Base-by-base conservation (phyloP, 2,888 invertebrate genomes). In the Petrolisthes manimaculis region DNA sequence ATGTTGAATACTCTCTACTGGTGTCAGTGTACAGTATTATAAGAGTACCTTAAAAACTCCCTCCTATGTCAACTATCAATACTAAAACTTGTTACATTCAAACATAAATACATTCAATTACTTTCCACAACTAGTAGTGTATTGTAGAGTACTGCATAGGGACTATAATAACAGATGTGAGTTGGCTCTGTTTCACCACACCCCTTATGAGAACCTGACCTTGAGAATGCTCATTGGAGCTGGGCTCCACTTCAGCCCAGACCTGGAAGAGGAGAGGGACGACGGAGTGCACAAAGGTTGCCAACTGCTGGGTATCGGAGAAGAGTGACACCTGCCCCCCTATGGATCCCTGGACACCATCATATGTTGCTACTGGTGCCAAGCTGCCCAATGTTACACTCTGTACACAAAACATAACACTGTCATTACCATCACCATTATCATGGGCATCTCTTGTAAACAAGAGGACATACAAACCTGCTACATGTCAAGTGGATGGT, bases 221-320 rank as follows among this genome's bases (percentile, higher is more conserved):
- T 75, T 75, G 75, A 37, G 24, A 75, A 21, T n/a, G 9, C 18
- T 75, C 21, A 75, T 9, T n/a, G 37, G 75, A 61, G 37, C 69
- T 84, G 14, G 92, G 92, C 21, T 91, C 89, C 37, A 92, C 96
- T 94, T 97, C 97, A 53, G 96, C 93, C 97, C 97, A 97, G 83
- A 96, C 96, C 92, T 97, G 97, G 92, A 96, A 94, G 86, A 97
- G 94, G 53, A 97, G 93, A 0, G 97, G 96, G 93, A 97, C 94
- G 79, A 97, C 93, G 67, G 95, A 95, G 89, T 95, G 94, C 56
- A 95, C 94, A 92, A 96, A 96, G 83, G 94, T 94, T 86, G 94
- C 94, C 88, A 96, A 94, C 91, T 92, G 89, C n/a, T 74, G 53
- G 4, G 86, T 80, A 53, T 90, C 86, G 4, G 77, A 54, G 80